Evolutionary conservation across 2,888 invertebrate genomes (phyloP).

Genomic region (Gnatocerus cornutus): DNA sequence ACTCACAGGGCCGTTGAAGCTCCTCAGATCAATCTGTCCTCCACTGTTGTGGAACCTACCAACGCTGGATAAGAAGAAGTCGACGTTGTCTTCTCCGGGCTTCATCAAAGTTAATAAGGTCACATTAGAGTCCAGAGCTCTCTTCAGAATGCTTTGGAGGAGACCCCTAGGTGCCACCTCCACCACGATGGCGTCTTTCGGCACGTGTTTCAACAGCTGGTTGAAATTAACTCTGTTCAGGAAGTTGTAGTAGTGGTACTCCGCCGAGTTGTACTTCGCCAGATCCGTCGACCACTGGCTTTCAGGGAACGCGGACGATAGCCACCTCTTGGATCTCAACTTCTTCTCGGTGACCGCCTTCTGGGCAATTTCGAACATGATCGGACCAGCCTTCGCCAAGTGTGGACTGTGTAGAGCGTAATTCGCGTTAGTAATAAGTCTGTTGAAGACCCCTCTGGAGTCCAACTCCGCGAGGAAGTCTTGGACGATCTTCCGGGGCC

Average conservation of each 20-base stretch:
- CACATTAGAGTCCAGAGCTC: constrained; percentile 79
- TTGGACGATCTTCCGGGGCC: constrained; percentile 81
- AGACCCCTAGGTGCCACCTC: constrained; percentile 91
- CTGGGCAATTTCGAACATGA: constrained; percentile 77
- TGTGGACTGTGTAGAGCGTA: constrained; percentile 90
- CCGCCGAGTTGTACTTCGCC: constrained; percentile 80
- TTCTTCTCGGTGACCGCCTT: constrained; percentile 80
- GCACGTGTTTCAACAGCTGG: constrained; percentile 85
- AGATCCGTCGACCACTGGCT: constrained; percentile 79
- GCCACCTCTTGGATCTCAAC: constrained; percentile 83
- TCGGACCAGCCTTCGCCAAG: constrained; percentile 77
- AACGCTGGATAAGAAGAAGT: constrained; percentile 65
- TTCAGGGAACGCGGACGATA: constrained; percentile 81
- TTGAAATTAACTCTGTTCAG: constrained; percentile 81
- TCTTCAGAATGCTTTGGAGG: constrained; percentile 85
- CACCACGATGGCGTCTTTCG: constrained; percentile 84
- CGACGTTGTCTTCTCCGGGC: constrained; percentile 76
- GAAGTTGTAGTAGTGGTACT: constrained; percentile 91
- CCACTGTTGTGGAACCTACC: constrained; percentile 81
- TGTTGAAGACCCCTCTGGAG: constrained; percentile 82
- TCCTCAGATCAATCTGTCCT: constrained; percentile 80
- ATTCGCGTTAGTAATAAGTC: constrained; percentile 85
- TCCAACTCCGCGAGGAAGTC: constrained; percentile 79
- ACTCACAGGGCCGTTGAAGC: constrained; percentile 80
- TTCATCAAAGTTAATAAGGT: constrained; percentile 82